Conservation (phyloP, 2,797 vertebrate genomes). For the Paratrypauchen microcephalus region DNA sequence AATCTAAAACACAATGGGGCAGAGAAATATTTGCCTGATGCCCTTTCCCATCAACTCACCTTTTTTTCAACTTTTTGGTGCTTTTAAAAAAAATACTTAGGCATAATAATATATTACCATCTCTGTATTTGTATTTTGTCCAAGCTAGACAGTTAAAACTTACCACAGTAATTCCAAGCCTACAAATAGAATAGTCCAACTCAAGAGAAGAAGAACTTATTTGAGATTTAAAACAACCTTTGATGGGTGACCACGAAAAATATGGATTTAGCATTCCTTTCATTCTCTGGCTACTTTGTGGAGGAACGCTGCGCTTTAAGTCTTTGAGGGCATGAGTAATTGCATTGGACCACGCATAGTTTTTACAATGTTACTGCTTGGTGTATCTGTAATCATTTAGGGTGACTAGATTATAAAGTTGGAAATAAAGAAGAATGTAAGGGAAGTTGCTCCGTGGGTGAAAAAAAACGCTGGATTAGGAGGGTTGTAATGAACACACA, state of each 20-base stretch:
- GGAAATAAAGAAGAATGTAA: conserved; percentile 41
- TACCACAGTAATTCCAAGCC: not conserved
- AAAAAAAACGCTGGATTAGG: conserved; percentile 45
- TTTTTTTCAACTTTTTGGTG: too few relatives aligned
- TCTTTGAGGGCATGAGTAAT: not conserved
- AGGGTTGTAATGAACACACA: conserved; percentile 50
- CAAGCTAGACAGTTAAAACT: too few relatives aligned
- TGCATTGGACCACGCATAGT: conserved; percentile 27
- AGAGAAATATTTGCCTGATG: too few relatives aligned
- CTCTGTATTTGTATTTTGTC: too few relatives aligned
- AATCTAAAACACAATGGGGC: too few relatives aligned
- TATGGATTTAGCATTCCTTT: not conserved
- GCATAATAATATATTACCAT: too few relatives aligned
- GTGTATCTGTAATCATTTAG: conserved; percentile 37
- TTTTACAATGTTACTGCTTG: conserved; percentile 36
- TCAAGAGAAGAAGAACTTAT: not conserved
- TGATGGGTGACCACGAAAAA: not conserved
- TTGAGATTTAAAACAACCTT: not conserved
- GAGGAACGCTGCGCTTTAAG: conserved; percentile 9
- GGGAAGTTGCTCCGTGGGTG: conserved; percentile 30
- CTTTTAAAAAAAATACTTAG: too few relatives aligned
- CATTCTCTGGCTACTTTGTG: conserved; percentile 7
- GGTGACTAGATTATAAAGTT: conserved; percentile 39
- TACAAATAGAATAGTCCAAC: not conserved
- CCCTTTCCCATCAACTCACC: too few relatives aligned